Evolutionary conservation across 1,140 invertebrate species (phyloP).

Genomic region (Araneus ventricosus): DNA sequence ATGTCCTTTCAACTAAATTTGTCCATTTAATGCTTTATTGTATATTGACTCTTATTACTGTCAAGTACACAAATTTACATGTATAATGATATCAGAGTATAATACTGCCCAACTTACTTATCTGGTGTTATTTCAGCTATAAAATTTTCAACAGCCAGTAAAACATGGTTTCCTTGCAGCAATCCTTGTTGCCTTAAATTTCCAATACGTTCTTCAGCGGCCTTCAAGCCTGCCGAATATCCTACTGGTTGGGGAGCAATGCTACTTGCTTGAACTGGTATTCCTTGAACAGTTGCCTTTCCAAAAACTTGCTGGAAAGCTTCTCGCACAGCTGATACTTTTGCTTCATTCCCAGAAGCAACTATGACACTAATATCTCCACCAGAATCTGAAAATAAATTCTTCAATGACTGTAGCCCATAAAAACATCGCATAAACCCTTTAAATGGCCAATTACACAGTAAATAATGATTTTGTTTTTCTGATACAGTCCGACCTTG

Average conservation of each 20-base stretch:
- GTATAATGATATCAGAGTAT: no score
- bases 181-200: conserved; percentile 82
- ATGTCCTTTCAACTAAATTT: no score
- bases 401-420: background rate
- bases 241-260: conserved; percentile 87
- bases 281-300: conserved; percentile 85
- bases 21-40: no score
- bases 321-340: conserved; percentile 89
- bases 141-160: conserved; percentile 89
- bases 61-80: no score
- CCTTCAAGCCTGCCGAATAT: conserved; percentile 87
- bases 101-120: conserved; percentile 81
- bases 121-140: conserved; percentile 87
- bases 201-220: conserved; percentile 85
- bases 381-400: conserved; percentile 84
- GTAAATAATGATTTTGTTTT: no score
- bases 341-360: conserved; percentile 88
- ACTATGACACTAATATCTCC: conserved; percentile 89
- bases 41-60: no score
- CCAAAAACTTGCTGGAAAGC: conserved; percentile 91
- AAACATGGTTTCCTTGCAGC: conserved; percentile 83
- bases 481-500: no score
- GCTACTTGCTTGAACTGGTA: conserved; percentile 78
- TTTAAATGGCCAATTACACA: no score
- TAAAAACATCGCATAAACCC: no score